These are phyloP conservation scores for Alouatta palliata DNA, from an alignment of 2,113 vertebrate genomes.

Conservation along the genomic window DNA sequence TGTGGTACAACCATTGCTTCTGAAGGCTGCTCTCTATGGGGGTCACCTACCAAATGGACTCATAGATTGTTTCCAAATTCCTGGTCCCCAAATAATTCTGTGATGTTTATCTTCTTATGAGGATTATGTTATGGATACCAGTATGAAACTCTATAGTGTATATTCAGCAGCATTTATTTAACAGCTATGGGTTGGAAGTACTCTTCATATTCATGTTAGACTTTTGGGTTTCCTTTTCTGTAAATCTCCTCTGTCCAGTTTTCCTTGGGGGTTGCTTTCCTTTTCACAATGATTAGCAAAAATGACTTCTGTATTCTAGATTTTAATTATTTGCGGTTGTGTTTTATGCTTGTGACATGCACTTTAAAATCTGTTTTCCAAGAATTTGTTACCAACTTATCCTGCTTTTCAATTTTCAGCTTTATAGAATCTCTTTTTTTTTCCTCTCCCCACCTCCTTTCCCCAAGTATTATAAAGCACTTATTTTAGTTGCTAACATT, in stretches of 20 bases:
- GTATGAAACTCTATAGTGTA: no score
- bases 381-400: not conserved
- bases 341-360: not conserved
- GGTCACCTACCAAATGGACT: not conserved
- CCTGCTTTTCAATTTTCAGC: not conserved
- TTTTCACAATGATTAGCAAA: not conserved
- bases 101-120: no score
- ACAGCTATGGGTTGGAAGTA: not conserved
- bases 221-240: not conserved
- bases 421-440: not conserved
- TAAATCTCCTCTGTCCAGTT: not conserved
- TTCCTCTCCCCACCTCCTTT: not conserved
- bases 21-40: no score
- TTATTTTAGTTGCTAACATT: not conserved
- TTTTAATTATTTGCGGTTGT: not conserved
- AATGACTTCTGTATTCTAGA: not conserved
- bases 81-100: not conserved
- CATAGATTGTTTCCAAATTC: not conserved
- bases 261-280: not conserved
- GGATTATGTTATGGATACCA: not conserved
- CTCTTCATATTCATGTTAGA: no score
- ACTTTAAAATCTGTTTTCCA: no score
- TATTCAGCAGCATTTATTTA: not conserved
- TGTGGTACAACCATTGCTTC: not conserved
- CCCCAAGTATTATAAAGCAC: no score